A percentile compares a stretch with the other conserved stretches of the same genome.
These are phyloP conservation scores for Apogon hyalosoma DNA, from an alignment of 2,797 vertebrate species.

Conservation along the genomic window DNA sequence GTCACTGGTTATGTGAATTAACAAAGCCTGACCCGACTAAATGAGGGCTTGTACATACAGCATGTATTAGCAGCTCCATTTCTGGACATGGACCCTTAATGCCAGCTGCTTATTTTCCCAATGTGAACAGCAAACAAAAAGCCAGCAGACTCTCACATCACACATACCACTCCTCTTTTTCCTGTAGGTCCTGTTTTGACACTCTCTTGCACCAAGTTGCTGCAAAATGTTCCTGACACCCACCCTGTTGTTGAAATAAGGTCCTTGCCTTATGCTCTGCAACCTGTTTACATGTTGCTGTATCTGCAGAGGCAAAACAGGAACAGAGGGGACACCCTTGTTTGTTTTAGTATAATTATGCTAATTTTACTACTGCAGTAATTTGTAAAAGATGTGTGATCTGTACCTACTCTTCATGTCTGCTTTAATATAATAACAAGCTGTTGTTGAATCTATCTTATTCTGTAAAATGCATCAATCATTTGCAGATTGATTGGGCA, in stretches of 20 bases:
- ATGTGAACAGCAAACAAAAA: constrained; percentile 16
- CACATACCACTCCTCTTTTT: constrained; percentile 32
- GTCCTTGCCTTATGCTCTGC: constrained; percentile 68
- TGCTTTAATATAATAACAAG: constrained; percentile 21
- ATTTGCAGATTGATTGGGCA: constrained; percentile 40
- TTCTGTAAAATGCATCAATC: constrained; percentile 35
- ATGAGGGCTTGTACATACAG: constrained; percentile 37
- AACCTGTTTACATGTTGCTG: constrained; percentile 72
- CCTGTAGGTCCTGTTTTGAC: constrained; percentile 55
- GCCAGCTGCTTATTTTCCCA: constrained; percentile 30
- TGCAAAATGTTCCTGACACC: constrained; percentile 70
- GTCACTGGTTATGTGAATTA: constrained; percentile 70
- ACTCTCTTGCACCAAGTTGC: constrained; percentile 52
- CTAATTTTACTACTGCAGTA: constrained; percentile 32
- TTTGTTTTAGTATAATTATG: constrained; percentile 59
- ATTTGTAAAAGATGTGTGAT: constrained; percentile 37
- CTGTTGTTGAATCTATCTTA: constrained; percentile 25
- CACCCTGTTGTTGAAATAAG: constrained; percentile 68
- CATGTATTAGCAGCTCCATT: constrained; percentile 35
- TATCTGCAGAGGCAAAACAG: constrained; percentile 64
- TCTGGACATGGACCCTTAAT: constrained; percentile 16
- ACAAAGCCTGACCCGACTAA: constrained; percentile 65
- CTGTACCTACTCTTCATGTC: constrained; percentile 14
- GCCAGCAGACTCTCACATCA: constrained; percentile 26
- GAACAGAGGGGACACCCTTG: constrained; percentile 54